Evolutionary conservation across 2,113 vertebrate species (phyloP).

Genomic region (Hippocampus comes): DNA sequence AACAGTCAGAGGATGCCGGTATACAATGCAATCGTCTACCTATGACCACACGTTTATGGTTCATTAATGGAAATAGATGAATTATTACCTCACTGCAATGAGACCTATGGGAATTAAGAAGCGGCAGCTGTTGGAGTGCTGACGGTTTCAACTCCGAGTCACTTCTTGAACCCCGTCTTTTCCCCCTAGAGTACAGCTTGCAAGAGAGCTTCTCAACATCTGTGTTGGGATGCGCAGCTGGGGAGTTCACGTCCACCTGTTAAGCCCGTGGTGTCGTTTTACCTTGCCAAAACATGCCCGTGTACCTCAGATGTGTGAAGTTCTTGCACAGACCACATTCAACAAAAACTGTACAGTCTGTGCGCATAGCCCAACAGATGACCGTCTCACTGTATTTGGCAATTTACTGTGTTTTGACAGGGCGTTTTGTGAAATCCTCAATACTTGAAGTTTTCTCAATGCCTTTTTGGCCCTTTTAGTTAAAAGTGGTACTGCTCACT

Average conservation of each 20-base stretch:
- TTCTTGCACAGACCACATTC: neutral
- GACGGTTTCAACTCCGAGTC: slow-evolving; percentile 6
- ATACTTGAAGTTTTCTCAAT: too few species aligned
- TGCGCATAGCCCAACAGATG: neutral
- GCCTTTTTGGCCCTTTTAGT: too few species aligned
- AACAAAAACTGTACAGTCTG: neutral
- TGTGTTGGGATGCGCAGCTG: slow-evolving; percentile 38
- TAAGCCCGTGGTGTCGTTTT: slow-evolving; percentile 15
- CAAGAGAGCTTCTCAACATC: slow-evolving; percentile 29
- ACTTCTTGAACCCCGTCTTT: neutral
- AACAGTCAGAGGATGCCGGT: neutral
- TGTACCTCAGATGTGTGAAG: neutral
- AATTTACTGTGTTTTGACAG: too few species aligned
- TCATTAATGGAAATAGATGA: neutral
- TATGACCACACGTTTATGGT: neutral
- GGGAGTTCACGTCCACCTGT: slow-evolving; percentile 57
- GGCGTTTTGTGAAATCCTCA: too few species aligned
- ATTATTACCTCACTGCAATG: neutral
- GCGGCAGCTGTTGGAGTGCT: slow-evolving; percentile 29
- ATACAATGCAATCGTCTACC: neutral
- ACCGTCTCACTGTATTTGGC: too few species aligned
- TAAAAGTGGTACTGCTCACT: too few species aligned
- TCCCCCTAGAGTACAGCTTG: slow-evolving; percentile 7
- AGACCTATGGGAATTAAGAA: slow-evolving; percentile 21
- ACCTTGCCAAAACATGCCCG: slow-evolving; percentile 31